Conservation (phyloP, 2,797 vertebrate species). For the Synanceia verrucosa region DNA sequence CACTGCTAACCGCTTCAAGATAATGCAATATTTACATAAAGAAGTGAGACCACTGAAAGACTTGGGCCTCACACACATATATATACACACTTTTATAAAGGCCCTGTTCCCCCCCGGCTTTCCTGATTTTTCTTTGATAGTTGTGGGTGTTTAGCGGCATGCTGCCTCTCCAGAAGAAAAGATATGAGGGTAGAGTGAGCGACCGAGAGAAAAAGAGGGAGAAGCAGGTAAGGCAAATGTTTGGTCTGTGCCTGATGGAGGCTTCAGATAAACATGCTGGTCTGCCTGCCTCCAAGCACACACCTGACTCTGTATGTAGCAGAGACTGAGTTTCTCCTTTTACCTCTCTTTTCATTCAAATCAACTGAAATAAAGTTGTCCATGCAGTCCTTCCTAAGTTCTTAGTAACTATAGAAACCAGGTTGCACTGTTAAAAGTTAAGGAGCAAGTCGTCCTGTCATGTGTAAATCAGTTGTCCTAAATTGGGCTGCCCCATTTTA, state of each 20-base stretch:
- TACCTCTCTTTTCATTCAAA: not conserved
- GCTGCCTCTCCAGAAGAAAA: conserved; percentile 60
- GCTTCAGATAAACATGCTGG: conserved; percentile 67
- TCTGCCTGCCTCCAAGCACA: conserved; percentile 45
- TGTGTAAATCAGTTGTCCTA: not conserved
- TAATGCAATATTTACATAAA: conserved; percentile 33
- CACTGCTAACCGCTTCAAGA: conserved; percentile 11
- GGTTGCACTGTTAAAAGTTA: not conserved
- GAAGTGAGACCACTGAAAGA: conserved; percentile 21
- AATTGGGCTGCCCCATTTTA: no score
- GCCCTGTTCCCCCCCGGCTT: conserved; percentile 8
- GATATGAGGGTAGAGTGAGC: conserved; percentile 54
- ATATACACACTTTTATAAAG: conserved; percentile 39
- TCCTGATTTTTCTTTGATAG: conserved; percentile 57
- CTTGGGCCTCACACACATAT: not conserved
- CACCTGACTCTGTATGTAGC: conserved; percentile 74
- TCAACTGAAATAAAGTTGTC: not conserved
- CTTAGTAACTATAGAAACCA: not conserved
- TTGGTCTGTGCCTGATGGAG: conserved; percentile 72
- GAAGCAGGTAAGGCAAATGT: conserved; percentile 54
- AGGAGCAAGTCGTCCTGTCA: not conserved
- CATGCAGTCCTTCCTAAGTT: not conserved
- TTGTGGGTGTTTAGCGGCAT: conserved; percentile 52
- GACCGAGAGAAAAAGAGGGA: conserved; percentile 22
- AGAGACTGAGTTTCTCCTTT: not conserved